A percentile compares a stretch with the other conserved stretches of the same genome.
These are phyloP conservation scores for Lagocephalus sceleratus DNA, from an alignment of 2,797 vertebrate genomes.

Conservation along the genomic window DNA sequence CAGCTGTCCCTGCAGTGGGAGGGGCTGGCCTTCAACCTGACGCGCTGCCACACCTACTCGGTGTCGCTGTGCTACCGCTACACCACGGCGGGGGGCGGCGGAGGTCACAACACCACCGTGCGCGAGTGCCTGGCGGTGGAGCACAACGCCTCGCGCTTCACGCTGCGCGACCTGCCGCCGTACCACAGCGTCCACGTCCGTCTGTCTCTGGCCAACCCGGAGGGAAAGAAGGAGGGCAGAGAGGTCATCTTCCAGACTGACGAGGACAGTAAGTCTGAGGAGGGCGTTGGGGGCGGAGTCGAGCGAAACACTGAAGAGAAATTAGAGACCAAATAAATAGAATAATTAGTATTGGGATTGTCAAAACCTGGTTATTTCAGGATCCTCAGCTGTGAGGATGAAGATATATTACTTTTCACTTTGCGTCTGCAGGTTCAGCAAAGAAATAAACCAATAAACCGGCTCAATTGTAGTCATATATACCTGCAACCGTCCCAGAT, in stretches of 20 bases:
- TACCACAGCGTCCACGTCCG: conserved; percentile 87
- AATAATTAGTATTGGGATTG: neutral
- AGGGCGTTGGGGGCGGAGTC: conserved; percentile 2
- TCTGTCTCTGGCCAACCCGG: conserved; percentile 88
- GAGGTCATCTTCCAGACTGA: conserved; percentile 95
- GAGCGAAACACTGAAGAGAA: neutral
- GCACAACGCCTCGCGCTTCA: conserved; percentile 82
- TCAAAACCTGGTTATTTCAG: neutral
- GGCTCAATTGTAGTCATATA: too few relatives aligned
- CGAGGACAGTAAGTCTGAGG: conserved; percentile 88
- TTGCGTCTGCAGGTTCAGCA: too few relatives aligned
- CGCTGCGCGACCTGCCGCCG: conserved; percentile 89
- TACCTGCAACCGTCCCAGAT: too few relatives aligned
- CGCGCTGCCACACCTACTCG: conserved; percentile 92
- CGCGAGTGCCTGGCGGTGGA: conserved; percentile 91
- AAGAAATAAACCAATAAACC: too few relatives aligned
- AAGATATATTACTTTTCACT: too few relatives aligned
- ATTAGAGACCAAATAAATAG: neutral
- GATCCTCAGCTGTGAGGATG: too few relatives aligned
- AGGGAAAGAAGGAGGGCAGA: conserved; percentile 94
- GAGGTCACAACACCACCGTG: conserved; percentile 86
- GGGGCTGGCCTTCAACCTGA: conserved; percentile 93
- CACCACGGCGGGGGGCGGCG: conserved; percentile 77
- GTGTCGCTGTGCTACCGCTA: conserved; percentile 93
- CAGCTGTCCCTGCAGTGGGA: conserved; percentile 96